Evolutionary conservation across 2,113 vertebrate genomes (phyloP), one percentile per base, ranked within the genome.

Genomic region (Verasper variegatus): DNA sequence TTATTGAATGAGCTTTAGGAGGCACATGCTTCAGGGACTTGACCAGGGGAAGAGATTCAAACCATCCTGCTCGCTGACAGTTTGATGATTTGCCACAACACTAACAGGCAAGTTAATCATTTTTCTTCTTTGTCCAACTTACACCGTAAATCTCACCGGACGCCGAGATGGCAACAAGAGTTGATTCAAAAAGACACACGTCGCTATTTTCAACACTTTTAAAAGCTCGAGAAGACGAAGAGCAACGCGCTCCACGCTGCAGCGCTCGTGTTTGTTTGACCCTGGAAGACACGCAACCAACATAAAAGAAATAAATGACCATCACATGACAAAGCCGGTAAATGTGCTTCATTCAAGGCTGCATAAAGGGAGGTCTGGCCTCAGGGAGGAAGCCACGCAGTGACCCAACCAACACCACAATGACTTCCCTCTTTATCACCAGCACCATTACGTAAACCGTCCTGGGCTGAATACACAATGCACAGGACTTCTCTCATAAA

Each of bases 271-370:
- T 54, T 82, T 72, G 47, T 27, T 71, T 71, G 63, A 58, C 49
- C 78, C 5, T 2, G 13, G 45, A 65, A 54, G 56, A 85, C 71
- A 59, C 42, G 24, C 26, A 68, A 17, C 20, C 51, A 24, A 37
- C 62, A 66, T 56, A 56, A 69, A 67, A 31, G 11, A 83, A 84
- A 69, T 56, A 74, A 60, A 67, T 61, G 68, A 81, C 68, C 45
- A 18, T 80, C 69, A 66, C 63, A 68, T 68, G 78, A 85, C 56
- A 23, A 47, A 60, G 74, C 69, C 35, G 47, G 27, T 73, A 76
- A 88, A 86, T 68, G 69, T 56, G 76, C 54, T 68, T 62, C 67
- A 73, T 87, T 90, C 72, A 89, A 11, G 68, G 35, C 69, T 24
- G 51, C 52, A 80, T 78, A 45, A 58, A 80, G 73, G 74, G 74